A percentile compares a stretch with the other conserved stretches of the same genome.
Evolutionary conservation across 1,140 invertebrate species (phyloP).

Genomic region (Zophobas morio): DNA sequence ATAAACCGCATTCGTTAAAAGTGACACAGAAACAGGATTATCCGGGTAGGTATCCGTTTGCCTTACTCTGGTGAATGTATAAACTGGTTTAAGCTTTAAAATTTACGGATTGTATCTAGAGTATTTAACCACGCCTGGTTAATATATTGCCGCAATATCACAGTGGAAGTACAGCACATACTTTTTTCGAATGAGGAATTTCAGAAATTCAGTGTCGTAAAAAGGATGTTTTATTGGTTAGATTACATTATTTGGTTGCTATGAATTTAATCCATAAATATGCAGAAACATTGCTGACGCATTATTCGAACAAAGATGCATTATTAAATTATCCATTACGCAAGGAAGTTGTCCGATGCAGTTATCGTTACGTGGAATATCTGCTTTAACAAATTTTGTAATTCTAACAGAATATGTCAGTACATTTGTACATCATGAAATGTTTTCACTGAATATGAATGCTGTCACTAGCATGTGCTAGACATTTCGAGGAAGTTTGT

Average conservation of each 20-base stretch:
- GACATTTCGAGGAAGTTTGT: neutral
- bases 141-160: too few relatives aligned
- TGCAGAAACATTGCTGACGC: constrained; percentile 4
- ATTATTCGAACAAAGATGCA: constrained; percentile 16
- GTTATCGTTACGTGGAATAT: constrained; percentile 18
- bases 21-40: neutral
- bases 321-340: constrained; percentile 36
- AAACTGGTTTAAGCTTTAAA: too few relatives aligned
- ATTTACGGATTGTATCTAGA: too few relatives aligned
- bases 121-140: too few relatives aligned
- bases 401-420: constrained; percentile 19
- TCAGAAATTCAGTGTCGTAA: too few relatives aligned
- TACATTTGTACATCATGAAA: neutral
- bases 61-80: neutral
- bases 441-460: neutral
- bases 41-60: neutral
- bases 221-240: too few relatives aligned
- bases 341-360: constrained; percentile 31
- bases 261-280: neutral
- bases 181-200: too few relatives aligned
- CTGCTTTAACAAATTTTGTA: constrained; percentile 9
- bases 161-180: too few relatives aligned
- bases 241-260: too few relatives aligned
- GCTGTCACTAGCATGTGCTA: constrained; percentile 12
- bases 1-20: constrained; percentile 5